Base-by-base conservation (phyloP, 2,888 invertebrate species). In the Pachycephus smyrnensis region DNA sequence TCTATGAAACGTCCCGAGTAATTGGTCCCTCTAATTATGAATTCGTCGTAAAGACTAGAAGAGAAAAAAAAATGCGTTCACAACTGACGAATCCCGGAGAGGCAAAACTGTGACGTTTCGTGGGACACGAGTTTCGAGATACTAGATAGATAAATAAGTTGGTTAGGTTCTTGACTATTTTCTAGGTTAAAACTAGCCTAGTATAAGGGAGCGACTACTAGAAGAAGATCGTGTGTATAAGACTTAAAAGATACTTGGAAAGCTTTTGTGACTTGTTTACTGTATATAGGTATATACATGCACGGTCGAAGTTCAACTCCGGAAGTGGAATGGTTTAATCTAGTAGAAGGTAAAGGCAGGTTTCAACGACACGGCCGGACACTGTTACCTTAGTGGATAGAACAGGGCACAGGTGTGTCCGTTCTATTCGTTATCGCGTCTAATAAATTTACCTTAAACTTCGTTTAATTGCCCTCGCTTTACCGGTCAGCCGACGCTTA, bases 381-480 rank as follows among this genome's bases (percentile, higher is more conserved):
- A 71, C 69, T 69, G 1, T 32, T 4, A 15, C 40, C 40, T 40
- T 15, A 40, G 23, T 55, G 55, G 23, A 55, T 23, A 9, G 55
- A 55, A 55, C 23, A 85, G 82, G 84, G 86, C 87, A 89, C 87
- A 86, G 85, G 84, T 85, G 85, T 84, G 85, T 86, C 75, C 86
- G 86, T 86, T 86, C 87, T 87, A 55, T 88, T 88, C 88, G 89
- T 90, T 89, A 89, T 86, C 81, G 86, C 82, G 84, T 84, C 84
- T 88, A 88, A 89, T 90, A 89, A 89, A 90, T 89, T 89, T 87
- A 81, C 33, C 68, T 73, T 73, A 78, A 77, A 76, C 75, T 78
- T 76, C 78, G 76, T 78, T 78, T 78, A 78, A 78, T 78, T 78
- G 78, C 78, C 73, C 68, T 73, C 31, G 78, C 78, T 73, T 76